A percentile compares a stretch with the other conserved stretches of the same genome.
These are phyloP conservation scores for Synaphobranchus kaupii DNA, from an alignment of 2,797 vertebrate species.

Conservation along the genomic window DNA sequence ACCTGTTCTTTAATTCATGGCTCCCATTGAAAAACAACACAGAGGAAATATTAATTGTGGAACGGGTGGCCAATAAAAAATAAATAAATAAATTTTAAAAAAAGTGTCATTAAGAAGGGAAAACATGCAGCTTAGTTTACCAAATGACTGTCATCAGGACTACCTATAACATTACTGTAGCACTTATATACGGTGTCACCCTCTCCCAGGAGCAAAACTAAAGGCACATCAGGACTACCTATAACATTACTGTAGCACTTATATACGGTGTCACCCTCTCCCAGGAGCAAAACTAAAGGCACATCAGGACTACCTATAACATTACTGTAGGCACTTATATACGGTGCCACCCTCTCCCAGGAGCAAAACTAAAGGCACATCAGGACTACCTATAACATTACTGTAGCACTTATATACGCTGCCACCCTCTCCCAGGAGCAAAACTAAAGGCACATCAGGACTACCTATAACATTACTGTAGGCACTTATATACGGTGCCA, in stretches of 20 bases:
- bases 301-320: conserved; percentile 43
- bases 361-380: conserved; percentile 46
- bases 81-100: conserved; percentile 26
- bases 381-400: conserved; percentile 43
- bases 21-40: background rate
- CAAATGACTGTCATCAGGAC: conserved; percentile 43
- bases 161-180: conserved; percentile 46
- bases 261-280: conserved; percentile 49
- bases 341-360: conserved; percentile 55
- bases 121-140: conserved; percentile 43
- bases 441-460: too few species aligned
- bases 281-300: conserved; percentile 54
- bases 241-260: conserved; percentile 46
- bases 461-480: too few species aligned
- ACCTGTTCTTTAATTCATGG: background rate
- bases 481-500: too few species aligned
- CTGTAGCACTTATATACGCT: too few species aligned
- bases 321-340: conserved; percentile 46
- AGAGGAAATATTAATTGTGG: conserved; percentile 22
- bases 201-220: conserved; percentile 57
- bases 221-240: conserved; percentile 36
- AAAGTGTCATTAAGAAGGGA: conserved; percentile 23
- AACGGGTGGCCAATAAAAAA: background rate
- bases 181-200: conserved; percentile 48
- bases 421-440: too few species aligned